A percentile compares a stretch with the other conserved stretches of the same genome.
phyloP scores from a whole-genome alignment of 2,113 vertebrate species.

The Vulpes vulpes region DNA sequence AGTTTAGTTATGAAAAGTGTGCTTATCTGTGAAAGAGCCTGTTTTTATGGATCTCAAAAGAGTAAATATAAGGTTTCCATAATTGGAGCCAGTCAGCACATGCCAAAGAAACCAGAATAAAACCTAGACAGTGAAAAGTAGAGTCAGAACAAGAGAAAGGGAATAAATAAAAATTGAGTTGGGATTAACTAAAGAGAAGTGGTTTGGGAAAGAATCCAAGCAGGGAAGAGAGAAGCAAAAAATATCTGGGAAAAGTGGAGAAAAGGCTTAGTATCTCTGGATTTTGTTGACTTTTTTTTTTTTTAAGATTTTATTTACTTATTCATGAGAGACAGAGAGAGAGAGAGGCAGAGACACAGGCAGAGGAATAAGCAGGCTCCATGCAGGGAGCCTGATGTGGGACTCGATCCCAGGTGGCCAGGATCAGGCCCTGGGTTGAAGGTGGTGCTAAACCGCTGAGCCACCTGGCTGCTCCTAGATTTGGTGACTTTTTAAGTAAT shows the following conservation, averaged over 20 bases:
- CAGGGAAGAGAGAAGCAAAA: constrained; percentile 13
- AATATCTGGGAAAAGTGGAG: not conserved
- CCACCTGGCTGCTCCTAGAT: not conserved
- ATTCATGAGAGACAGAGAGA: too few species aligned
- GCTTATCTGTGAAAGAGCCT: constrained; percentile 21
- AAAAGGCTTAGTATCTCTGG: not conserved
- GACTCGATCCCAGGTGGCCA: too few species aligned
- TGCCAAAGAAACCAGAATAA: constrained; percentile 19
- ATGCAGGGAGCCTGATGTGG: too few species aligned
- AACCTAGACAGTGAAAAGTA: not conserved
- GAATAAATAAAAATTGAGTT: not conserved
- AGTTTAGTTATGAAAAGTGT: constrained; percentile 49
- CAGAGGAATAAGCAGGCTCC: too few species aligned
- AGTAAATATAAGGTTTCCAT: constrained; percentile 56
- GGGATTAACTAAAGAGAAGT: not conserved
- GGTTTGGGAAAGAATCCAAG: not conserved
- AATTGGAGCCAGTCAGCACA: constrained; percentile 34
- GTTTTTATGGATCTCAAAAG: constrained; percentile 46
- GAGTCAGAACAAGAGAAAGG: not conserved
- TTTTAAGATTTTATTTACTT: too few species aligned
- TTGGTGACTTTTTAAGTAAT: not conserved
- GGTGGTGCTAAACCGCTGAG: too few species aligned
- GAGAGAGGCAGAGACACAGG: too few species aligned
- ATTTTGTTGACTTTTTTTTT: not conserved
- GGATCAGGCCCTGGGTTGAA: too few species aligned